These are phyloP conservation scores for Lasioglossum albipes DNA, from an alignment of 1,140 invertebrate genomes.

Conservation along the genomic window DNA sequence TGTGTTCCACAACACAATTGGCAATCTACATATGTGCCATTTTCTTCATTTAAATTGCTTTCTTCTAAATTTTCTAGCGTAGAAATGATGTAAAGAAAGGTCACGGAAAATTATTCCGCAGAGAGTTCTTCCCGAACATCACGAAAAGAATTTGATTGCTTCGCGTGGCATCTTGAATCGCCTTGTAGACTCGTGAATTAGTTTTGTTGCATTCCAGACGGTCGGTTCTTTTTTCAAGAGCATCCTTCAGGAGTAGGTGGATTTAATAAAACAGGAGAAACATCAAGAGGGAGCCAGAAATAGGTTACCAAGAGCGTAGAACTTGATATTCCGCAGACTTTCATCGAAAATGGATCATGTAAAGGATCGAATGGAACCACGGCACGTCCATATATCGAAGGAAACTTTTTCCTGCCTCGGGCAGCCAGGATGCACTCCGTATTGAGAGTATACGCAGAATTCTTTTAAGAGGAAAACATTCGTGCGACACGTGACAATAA, in stretches of 20 bases:
- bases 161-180: no score
- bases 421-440: conserved; percentile 50
- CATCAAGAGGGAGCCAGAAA: conserved; percentile 13
- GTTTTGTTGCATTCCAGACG: neutral
- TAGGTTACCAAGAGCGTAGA: conserved; percentile 40
- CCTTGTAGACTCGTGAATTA: neutral
- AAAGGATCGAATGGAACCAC: conserved; percentile 50
- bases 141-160: no score
- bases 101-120: no score
- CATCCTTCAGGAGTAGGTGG: neutral
- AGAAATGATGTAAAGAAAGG: no score
- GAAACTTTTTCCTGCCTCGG: conserved; percentile 44
- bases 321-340: conserved; percentile 56
- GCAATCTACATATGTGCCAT: no score
- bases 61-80: no score
- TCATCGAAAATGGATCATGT: conserved; percentile 60
- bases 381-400: conserved; percentile 44
- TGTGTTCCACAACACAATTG: no score
- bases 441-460: conserved; percentile 46
- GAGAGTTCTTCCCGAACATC: no score
- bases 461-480: conserved; percentile 59
- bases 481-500: conserved; percentile 73
- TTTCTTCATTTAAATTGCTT: no score
- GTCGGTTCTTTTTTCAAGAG: neutral
- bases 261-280: conserved; percentile 12